Conservation (phyloP, 2,797 vertebrate genomes). For the Sparidentex hasta region DNA sequence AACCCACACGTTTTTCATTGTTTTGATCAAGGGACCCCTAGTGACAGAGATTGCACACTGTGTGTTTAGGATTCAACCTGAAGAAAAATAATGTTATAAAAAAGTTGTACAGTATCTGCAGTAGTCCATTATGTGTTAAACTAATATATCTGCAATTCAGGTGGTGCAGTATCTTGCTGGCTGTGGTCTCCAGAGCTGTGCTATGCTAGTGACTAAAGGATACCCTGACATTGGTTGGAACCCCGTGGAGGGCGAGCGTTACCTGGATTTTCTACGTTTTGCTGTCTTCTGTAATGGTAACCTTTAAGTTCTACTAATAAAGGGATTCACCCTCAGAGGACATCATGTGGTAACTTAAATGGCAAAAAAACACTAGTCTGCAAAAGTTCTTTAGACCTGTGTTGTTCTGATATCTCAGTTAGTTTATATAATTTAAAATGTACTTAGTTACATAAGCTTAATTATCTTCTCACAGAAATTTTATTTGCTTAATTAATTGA, state of each 20-base stretch:
- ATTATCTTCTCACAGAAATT: not conserved
- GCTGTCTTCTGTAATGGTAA: slow-evolving; percentile 97
- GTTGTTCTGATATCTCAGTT: not conserved
- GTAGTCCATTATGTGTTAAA: not conserved
- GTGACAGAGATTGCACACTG: no score
- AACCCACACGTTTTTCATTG: not conserved
- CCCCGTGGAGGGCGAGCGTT: slow-evolving; percentile 96
- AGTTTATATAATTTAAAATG: not conserved
- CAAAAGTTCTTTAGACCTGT: not conserved
- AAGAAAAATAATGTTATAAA: no score
- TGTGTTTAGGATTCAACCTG: not conserved
- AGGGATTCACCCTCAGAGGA: not conserved
- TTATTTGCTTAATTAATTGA: not conserved
- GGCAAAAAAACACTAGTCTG: not conserved
- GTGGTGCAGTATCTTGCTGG: slow-evolving; percentile 94
- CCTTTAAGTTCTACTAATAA: not conserved
- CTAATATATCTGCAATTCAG: slow-evolving; percentile 73
- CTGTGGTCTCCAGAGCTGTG: slow-evolving; percentile 93
- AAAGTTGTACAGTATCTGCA: not conserved
- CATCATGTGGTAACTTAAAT: not conserved
- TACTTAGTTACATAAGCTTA: not conserved
- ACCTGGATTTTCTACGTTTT: slow-evolving; percentile 95
- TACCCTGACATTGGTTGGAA: slow-evolving; percentile 97
- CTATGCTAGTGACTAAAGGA: slow-evolving; percentile 91
- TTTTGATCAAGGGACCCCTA: no score